Base-by-base conservation (phyloP, 2,113 vertebrate genomes). In the Caretta caretta region DNA sequence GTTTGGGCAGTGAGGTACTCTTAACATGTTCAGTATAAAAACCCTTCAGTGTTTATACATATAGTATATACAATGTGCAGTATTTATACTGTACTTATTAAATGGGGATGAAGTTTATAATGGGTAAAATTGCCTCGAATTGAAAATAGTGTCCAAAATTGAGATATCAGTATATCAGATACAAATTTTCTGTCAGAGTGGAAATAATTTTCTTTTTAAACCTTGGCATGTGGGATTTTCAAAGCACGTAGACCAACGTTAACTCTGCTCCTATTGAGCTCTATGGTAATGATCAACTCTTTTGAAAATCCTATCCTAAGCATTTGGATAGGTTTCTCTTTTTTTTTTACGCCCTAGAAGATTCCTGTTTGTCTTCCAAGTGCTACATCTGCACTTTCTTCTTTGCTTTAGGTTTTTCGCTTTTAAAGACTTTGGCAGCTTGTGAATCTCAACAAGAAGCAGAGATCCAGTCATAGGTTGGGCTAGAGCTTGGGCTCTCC, bases 1-100 rank as follows among this genome's bases (percentile, higher is more conserved):
- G 51, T 92, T 83, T 94, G 76, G 46, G 76, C 93, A 72, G 56
- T 96, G 86, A 81, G 88, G 53, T 53, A 92, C 86, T n/a, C 42
- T n/a, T 88, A 88, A 84, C 75, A 88, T 94, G 65, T 46, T 93
- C 84, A 53, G 4, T 56, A 65, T 95, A 62, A 89, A 95, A 92
- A 69, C 16, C 80, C 87, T 75, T 85, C 42, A 54, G 10, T 91
- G 8, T 35, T 10, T 88, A 20, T 85, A 92, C 90, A 59, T 88
- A 53, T 42, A 91, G 94, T 51, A 12, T 87, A 62, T 11, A 56
- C 25, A 65, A 5, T 83, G 50, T 62, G 50, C 83, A 54, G 80
- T 24, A 51, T 51, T 31, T 50, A 6, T 81, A 53, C 84, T 50
- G 5, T 81, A 53, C 84, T 93, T 78, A 42, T 76, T 76, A 31